phyloP scores from a whole-genome alignment of 2,888 invertebrate genomes.

The Julus scanicus region DNA sequence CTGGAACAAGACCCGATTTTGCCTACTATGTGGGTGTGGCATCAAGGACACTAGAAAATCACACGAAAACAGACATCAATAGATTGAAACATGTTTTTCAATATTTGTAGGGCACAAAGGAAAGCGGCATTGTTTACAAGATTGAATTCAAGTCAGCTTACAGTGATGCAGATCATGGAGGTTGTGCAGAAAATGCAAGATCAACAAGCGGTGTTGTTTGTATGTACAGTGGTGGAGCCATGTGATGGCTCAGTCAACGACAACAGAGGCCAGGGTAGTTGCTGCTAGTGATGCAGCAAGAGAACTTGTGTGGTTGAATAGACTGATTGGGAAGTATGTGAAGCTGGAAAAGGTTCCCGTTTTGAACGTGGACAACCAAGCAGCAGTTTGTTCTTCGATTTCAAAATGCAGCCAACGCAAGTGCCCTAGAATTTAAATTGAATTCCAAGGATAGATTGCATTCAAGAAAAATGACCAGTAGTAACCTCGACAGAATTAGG shows the following conservation, averaged over 20 bases:
- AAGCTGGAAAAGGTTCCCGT: not conserved
- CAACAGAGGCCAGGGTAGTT: not conserved
- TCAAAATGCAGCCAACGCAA: too few relatives aligned
- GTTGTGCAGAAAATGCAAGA: constrained; percentile 58
- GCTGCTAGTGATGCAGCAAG: constrained; percentile 7
- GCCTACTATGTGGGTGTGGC: constrained; percentile 59
- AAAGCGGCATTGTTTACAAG: constrained; percentile 60
- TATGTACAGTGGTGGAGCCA: not conserved
- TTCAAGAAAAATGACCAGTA: too few relatives aligned
- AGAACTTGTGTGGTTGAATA: constrained; percentile 13
- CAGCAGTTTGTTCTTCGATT: not conserved
- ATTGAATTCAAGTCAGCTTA: constrained; percentile 59
- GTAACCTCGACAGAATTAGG: too few relatives aligned
- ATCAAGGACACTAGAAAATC: constrained; percentile 59
- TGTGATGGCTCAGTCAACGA: not conserved
- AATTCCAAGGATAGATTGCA: too few relatives aligned
- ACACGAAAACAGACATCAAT: constrained; percentile 60
- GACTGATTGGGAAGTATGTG: not conserved
- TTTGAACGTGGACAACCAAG: not conserved
- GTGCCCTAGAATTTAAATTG: too few relatives aligned
- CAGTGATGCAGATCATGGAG: constrained; percentile 63
- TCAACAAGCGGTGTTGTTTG: constrained; percentile 60
- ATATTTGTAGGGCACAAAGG: constrained; percentile 61
- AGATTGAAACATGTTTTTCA: constrained; percentile 61
- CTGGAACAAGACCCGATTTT: constrained; percentile 60